Conservation (phyloP, 2,797 vertebrate genomes). For the Protonibea diacanthus region DNA sequence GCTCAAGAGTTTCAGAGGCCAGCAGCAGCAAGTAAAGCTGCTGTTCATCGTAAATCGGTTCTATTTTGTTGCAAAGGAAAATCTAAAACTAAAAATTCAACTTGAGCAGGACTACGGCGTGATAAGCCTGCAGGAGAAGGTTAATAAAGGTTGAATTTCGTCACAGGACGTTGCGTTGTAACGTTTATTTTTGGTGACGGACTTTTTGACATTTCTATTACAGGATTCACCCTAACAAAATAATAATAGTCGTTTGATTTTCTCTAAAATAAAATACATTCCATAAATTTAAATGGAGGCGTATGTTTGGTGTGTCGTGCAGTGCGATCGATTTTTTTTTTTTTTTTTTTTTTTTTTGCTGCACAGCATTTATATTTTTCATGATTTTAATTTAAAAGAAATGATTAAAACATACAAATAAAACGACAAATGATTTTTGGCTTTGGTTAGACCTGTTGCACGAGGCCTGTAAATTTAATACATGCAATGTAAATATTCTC, state of each 20-base stretch:
- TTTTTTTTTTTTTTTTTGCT: too few relatives aligned
- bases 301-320: background rate
- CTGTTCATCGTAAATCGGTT: background rate
- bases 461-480: constrained; percentile 21
- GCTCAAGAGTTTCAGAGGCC: constrained; percentile 27
- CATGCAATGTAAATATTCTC: constrained; percentile 17
- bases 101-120: background rate
- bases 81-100: background rate
- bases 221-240: background rate
- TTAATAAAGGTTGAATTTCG: constrained; percentile 23
- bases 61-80: background rate
- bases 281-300: constrained; percentile 20
- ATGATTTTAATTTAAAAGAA: background rate
- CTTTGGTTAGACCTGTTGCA: background rate
- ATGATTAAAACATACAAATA: background rate
- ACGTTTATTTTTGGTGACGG: constrained; percentile 45
- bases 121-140: background rate
- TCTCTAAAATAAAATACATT: constrained; percentile 30
- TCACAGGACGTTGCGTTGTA: constrained; percentile 42
- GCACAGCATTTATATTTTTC: constrained; percentile 6
- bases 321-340: constrained; percentile 18
- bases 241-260: constrained; percentile 18
- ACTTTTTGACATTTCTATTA: constrained; percentile 35
- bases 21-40: constrained; percentile 12
- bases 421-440: background rate